phyloP scores from a whole-genome alignment of 2,797 vertebrate species.

The Mareca penelope region DNA sequence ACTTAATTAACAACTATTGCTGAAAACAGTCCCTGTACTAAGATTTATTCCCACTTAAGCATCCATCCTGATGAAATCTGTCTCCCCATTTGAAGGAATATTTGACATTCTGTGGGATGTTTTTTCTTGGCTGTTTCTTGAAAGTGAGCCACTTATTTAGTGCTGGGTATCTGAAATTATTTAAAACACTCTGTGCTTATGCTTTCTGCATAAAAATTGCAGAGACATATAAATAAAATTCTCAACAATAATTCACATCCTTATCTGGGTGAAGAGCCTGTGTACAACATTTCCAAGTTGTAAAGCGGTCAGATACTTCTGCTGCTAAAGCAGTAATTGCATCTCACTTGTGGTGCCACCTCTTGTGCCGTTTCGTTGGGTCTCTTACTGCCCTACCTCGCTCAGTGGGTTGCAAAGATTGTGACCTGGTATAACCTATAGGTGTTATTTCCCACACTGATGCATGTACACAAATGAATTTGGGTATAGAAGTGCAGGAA shows the following conservation, averaged over 20 bases:
- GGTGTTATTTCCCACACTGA: neutral
- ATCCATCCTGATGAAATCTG: neutral
- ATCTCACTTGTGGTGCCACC: neutral
- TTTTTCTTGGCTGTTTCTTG: constrained; percentile 4
- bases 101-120: neutral
- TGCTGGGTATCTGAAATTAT: constrained; percentile 30
- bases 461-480: neutral
- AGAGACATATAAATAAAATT: neutral
- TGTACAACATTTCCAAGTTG: neutral
- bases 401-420: neutral
- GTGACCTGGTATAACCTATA: neutral
- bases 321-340: neutral
- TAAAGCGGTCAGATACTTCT: neutral
- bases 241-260: neutral
- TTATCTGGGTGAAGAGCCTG: neutral
- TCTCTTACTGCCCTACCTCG: neutral
- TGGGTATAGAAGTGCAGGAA: neutral
- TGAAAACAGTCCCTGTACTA: constrained; percentile 4
- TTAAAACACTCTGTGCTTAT: neutral
- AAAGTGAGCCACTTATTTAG: constrained; percentile 40
- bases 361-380: neutral
- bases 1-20: constrained; percentile 38
- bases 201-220: constrained; percentile 9
- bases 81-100: constrained; percentile 4
- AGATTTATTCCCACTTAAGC: constrained; percentile 2